Conservation (phyloP, 2,113 vertebrate genomes). For the Halcyon senegalensis region DNA sequence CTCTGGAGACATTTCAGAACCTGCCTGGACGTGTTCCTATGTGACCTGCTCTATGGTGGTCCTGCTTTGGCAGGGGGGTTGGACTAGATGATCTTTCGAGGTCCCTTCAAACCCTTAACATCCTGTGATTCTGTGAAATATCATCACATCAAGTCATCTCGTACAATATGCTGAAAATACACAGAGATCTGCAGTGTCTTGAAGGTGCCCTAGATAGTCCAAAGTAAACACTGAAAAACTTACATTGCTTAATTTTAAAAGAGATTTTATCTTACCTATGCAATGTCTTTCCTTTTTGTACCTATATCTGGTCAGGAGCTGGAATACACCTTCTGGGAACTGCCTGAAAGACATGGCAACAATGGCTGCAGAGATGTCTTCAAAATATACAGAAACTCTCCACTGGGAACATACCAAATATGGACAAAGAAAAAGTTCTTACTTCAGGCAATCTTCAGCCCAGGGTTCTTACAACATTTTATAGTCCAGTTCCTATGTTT, state of each 20-base stretch:
- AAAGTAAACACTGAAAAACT: not conserved
- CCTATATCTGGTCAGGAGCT: not conserved
- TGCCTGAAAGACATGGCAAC: not conserved
- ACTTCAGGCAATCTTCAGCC: not conserved
- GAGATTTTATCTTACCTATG: not conserved
- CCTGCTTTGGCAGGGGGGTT: too few species aligned
- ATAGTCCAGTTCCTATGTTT: not conserved
- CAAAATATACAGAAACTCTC: not conserved
- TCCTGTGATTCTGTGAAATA: too few species aligned
- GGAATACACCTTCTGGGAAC: not conserved
- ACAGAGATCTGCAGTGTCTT: not conserved
- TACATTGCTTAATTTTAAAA: not conserved
- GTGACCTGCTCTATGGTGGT: too few species aligned
- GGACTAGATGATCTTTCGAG: too few species aligned
- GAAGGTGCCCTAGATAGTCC: not conserved
- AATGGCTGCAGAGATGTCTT: not conserved
- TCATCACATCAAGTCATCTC: not conserved
- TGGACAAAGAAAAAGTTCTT: not conserved
- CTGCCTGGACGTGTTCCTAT: too few species aligned
- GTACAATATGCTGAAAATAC: not conserved
- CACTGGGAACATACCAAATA: not conserved
- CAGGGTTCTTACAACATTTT: not conserved
- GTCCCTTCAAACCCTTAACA: too few species aligned
- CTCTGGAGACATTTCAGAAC: too few species aligned
- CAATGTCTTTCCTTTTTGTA: not conserved